These are phyloP conservation scores for Barbus barbus DNA, from an alignment of 2,113 vertebrate genomes.

Conservation along the genomic window DNA sequence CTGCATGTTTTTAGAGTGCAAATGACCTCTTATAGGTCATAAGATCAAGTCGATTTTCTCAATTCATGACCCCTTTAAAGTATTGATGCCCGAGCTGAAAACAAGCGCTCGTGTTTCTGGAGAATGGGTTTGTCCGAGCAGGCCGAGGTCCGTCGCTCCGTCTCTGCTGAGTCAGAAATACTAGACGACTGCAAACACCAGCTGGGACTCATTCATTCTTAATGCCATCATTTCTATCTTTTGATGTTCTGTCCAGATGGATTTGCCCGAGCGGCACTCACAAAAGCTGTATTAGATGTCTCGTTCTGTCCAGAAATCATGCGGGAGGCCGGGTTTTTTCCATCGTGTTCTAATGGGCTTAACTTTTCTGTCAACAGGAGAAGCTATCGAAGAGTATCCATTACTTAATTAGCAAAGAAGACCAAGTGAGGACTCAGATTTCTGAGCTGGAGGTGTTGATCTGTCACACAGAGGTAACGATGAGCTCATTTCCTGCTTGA, in stretches of 20 bases:
- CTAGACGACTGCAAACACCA: constrained; percentile 29
- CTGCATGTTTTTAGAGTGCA: no score
- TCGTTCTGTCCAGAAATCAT: constrained; percentile 42
- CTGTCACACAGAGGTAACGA: constrained; percentile 88
- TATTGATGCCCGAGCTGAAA: neutral
- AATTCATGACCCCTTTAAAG: neutral
- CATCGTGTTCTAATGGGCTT: constrained; percentile 32
- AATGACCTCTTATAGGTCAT: neutral
- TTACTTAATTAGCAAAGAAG: constrained; percentile 96
- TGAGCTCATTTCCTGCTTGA: neutral
- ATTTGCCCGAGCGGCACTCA: no score
- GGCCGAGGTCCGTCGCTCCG: neutral
- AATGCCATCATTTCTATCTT: constrained; percentile 62
- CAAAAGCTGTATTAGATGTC: constrained; percentile 48
- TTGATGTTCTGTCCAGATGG: constrained; percentile 48
- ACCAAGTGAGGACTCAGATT: constrained; percentile 93
- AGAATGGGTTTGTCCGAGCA: neutral
- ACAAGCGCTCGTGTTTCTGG: neutral
- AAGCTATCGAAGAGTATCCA: constrained; percentile 95
- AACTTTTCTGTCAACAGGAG: constrained; percentile 78
- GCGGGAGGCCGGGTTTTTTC: constrained; percentile 47
- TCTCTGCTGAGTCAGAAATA: constrained; percentile 1
- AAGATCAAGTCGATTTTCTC: neutral
- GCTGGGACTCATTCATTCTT: constrained; percentile 61
- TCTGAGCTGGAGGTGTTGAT: constrained; percentile 87